Evolutionary conservation across 2,113 vertebrate species (phyloP).

Genomic region (Mobula birostris): DNA sequence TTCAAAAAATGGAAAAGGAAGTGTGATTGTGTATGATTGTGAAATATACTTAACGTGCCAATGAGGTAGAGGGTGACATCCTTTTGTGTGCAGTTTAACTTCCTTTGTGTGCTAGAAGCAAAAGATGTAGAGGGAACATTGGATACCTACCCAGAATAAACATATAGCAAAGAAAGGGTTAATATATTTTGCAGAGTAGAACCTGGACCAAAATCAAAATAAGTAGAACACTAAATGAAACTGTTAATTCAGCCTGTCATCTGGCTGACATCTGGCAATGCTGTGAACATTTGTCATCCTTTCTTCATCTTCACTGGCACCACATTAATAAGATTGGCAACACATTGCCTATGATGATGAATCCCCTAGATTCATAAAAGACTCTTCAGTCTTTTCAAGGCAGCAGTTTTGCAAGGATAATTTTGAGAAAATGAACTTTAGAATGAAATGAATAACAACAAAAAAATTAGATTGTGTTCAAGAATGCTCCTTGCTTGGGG

Average conservation of each 20-base stretch:
- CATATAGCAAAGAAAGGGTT: background rate
- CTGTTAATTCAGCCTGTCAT: slow-evolving; percentile 1
- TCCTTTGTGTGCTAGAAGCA: no score
- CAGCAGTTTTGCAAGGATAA: background rate
- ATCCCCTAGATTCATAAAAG: background rate
- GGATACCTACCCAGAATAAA: background rate
- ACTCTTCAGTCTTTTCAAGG: slow-evolving; percentile 10
- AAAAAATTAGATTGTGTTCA: background rate
- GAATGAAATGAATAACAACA: background rate
- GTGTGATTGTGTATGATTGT: no score
- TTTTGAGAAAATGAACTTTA: background rate
- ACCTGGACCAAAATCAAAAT: slow-evolving; percentile 4
- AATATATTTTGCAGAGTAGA: background rate
- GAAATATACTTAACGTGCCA: no score
- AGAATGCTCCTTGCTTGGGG: background rate
- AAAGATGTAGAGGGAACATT: no score
- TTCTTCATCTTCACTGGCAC: slow-evolving; percentile 1
- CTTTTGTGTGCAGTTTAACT: no score
- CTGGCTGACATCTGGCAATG: background rate
- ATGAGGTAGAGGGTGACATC: no score
- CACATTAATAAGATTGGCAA: background rate
- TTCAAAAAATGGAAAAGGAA: no score
- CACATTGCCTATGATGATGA: slow-evolving; percentile 4
- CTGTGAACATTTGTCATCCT: slow-evolving; percentile 1
- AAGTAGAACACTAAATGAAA: background rate